Evolutionary conservation across 2,797 vertebrate genomes (phyloP), one percentile per base, ranked within the genome.

Genomic region (Petrocephalus sullivani): DNA sequence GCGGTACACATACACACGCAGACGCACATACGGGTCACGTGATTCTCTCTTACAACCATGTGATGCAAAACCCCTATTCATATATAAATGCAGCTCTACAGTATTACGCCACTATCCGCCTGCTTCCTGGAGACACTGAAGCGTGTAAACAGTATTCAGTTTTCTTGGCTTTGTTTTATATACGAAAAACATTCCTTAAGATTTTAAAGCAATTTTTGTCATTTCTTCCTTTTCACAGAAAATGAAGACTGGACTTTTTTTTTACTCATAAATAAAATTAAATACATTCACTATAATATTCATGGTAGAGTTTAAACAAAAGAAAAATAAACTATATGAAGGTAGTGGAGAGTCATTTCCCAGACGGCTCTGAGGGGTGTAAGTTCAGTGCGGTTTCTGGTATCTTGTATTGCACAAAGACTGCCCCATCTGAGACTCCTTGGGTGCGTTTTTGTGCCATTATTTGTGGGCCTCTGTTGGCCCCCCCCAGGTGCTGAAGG

Each of bases 181-280:
- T 97, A 98, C 98, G 97, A 97, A 97, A 96, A 97, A 99, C 98
- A 99, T 99, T 99, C 97, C 97, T 97, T 98, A 97, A 95, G 96
- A 97, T 97, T 97, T 96, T 98, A 98, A 98, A 98, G 97, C 97
- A 97, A 98, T 98, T 97, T 91, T 96, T 96, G 93, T 96, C 97
- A 97, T 96, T 97, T 98, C 98, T 99, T 99, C 98, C 97, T 99
- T 99, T 99, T 99, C 98, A 99, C 98, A 99, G 98, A 99, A 99
- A 99, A 99, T 97, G 98, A 99, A 99, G 97, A 97, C 96, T 99
- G 97, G 97, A 98, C 97, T 97, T 97, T 95, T 95, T 95, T 91
- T 88, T 97, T 97, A 97, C 96, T 99, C 97, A 99, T 99, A 99
- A 99, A 98, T 97, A 97, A 99, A 99, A 99, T 99, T 99, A 99